These are phyloP conservation scores for Myathropa florea DNA, from an alignment of 2,888 invertebrate genomes.

Conservation along the genomic window DNA sequence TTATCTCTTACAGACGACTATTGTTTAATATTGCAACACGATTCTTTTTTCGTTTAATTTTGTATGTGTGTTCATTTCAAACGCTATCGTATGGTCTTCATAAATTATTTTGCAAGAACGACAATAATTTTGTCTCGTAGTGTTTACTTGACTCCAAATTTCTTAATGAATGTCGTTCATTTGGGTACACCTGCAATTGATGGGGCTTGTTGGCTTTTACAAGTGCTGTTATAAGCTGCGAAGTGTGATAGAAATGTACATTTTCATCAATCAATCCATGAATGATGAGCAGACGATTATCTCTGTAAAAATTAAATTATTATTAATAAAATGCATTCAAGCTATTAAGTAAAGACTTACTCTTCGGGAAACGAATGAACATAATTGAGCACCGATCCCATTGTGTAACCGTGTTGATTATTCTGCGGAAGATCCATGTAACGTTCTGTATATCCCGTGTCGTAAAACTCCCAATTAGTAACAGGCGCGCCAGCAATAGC, in stretches of 20 bases:
- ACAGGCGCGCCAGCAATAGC: constrained; percentile 99
- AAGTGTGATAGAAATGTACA: constrained; percentile 98
- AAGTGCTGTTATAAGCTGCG: constrained; percentile 92
- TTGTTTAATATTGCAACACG: constrained; percentile 69
- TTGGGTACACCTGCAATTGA: constrained; percentile 96
- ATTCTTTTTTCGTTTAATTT: constrained; percentile 22
- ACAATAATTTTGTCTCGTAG: constrained; percentile 96
- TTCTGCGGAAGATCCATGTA: constrained; percentile 94
- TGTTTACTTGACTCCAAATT: constrained; percentile 97
- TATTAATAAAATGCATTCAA: neutral
- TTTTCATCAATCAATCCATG: constrained; percentile 99
- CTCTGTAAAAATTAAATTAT: constrained; percentile 81
- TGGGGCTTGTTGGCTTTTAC: constrained; percentile 98
- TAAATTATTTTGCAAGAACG: constrained; percentile 92
- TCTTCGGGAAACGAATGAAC: constrained; percentile 95
- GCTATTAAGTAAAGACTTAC: constrained; percentile 82
- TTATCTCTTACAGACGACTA: constrained; percentile 59
- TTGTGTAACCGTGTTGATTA: constrained; percentile 89
- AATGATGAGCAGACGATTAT: constrained; percentile 94
- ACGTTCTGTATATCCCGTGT: constrained; percentile 99
- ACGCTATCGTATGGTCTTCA: constrained; percentile 78
- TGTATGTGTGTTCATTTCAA: constrained; percentile 12
- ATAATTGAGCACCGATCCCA: constrained; percentile 92
- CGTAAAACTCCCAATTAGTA: constrained; percentile 97
- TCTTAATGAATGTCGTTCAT: constrained; percentile 96